A percentile compares a stretch with the other conserved stretches of the same genome.
phyloP scores from a whole-genome alignment of 2,888 invertebrate genomes.

The Eledone cirrhosa region DNA sequence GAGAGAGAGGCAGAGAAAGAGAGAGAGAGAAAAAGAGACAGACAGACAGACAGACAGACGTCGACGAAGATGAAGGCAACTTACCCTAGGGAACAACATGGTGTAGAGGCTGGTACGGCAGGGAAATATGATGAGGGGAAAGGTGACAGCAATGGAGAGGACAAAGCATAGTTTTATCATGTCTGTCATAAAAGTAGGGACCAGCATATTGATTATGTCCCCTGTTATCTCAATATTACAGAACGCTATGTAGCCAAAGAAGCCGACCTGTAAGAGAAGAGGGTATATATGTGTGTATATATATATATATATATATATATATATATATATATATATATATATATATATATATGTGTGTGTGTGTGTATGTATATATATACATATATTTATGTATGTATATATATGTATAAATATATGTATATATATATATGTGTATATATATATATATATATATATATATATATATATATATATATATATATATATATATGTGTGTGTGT shows the following conservation, averaged over 20 bases:
- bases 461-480: neutral
- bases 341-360: neutral
- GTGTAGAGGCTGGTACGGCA: constrained; percentile 93
- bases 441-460: neutral
- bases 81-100: constrained; percentile 83
- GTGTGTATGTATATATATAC: neutral
- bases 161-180: constrained; percentile 94
- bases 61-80: too few relatives aligned
- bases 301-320: neutral
- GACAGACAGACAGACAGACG: neutral
- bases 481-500: too few relatives aligned
- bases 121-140: constrained; percentile 96
- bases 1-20: neutral
- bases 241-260: constrained; percentile 93
- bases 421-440: neutral
- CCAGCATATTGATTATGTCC: constrained; percentile 88
- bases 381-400: too few relatives aligned
- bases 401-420: too few relatives aligned
- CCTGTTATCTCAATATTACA: constrained; percentile 74
- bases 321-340: too few relatives aligned
- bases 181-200: constrained; percentile 81
- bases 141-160: constrained; percentile 92
- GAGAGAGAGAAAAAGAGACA: neutral
- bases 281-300: neutral
- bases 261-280: constrained; percentile 76